Percentiles rank a stretch among this genome's conserved stretches.
Conservation (phyloP, 92 coral and sea anemone species). For the Epizoanthus illoricatus region DNA sequence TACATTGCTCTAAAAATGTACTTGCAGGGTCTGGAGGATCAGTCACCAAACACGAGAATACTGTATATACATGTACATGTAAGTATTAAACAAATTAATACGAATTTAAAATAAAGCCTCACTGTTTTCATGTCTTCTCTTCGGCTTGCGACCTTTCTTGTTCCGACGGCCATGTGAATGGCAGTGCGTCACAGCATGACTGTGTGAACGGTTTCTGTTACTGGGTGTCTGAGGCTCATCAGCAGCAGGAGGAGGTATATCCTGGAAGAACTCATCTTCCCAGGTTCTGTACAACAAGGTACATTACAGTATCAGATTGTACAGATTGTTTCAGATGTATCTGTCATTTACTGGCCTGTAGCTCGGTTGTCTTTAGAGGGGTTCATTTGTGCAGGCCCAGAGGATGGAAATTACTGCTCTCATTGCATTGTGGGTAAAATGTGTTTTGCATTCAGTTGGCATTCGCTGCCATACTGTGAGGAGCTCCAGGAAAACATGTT, state of each 20-base stretch:
- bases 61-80: neutral
- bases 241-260: constrained; percentile 24
- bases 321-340: neutral
- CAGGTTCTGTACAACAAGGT: constrained; percentile 43
- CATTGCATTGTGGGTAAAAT: too few relatives aligned
- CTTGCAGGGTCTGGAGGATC: too few relatives aligned
- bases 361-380: too few relatives aligned
- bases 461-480: too few relatives aligned
- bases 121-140: constrained; percentile 93
- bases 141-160: constrained; percentile 70
- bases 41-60: too few relatives aligned
- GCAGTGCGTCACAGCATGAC: constrained; percentile 51
- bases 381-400: too few relatives aligned
- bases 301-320: neutral
- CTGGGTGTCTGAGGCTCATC: constrained; percentile 35
- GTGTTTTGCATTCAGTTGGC: too few relatives aligned
- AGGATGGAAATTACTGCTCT: too few relatives aligned
- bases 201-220: constrained; percentile 43
- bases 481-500: too few relatives aligned
- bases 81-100: neutral
- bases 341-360: too few relatives aligned
- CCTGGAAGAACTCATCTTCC: constrained; percentile 51
- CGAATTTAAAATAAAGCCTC: constrained; percentile 3
- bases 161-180: constrained; percentile 60
- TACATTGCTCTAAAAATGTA: too few relatives aligned